Conservation (phyloP, 1,140 invertebrate species). For the Ruditapes philippinarum region DNA sequence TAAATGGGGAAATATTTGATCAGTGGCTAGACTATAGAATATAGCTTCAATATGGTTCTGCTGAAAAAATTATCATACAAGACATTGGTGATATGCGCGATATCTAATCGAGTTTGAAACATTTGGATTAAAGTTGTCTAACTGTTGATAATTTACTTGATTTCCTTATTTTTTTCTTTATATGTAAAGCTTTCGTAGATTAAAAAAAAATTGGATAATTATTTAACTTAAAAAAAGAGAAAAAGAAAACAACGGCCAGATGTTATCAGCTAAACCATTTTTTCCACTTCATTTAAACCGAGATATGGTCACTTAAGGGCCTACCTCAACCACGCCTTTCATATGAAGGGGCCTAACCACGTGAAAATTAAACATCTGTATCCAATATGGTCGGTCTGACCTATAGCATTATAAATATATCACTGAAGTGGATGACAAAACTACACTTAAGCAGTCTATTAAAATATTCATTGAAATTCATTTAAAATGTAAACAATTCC, state of each 20-base stretch:
- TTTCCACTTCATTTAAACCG: conserved; percentile 22
- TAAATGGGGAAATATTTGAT: too few species aligned
- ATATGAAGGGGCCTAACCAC: neutral
- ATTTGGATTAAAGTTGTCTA: too few species aligned
- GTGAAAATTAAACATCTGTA: neutral
- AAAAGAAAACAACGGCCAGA: conserved; percentile 23
- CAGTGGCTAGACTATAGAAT: too few species aligned
- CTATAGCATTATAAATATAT: neutral
- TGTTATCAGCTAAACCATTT: neutral
- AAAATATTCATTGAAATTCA: conserved; percentile 49
- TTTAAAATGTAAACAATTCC: conserved; percentile 50
- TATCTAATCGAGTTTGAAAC: too few species aligned
- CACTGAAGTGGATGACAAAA: neutral
- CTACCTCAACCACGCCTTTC: neutral
- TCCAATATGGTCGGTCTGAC: neutral
- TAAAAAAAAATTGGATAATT: too few species aligned
- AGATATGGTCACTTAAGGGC: neutral
- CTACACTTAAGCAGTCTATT: conserved; percentile 2
- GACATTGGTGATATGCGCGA: too few species aligned
- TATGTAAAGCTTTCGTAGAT: too few species aligned
- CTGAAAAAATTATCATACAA: too few species aligned
- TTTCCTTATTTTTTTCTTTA: too few species aligned
- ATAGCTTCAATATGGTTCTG: too few species aligned
- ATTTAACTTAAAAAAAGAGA: too few species aligned
- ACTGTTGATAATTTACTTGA: too few species aligned